Conservation (phyloP, 1,140 invertebrate species). For the Trinorchestia longiramus region DNA sequence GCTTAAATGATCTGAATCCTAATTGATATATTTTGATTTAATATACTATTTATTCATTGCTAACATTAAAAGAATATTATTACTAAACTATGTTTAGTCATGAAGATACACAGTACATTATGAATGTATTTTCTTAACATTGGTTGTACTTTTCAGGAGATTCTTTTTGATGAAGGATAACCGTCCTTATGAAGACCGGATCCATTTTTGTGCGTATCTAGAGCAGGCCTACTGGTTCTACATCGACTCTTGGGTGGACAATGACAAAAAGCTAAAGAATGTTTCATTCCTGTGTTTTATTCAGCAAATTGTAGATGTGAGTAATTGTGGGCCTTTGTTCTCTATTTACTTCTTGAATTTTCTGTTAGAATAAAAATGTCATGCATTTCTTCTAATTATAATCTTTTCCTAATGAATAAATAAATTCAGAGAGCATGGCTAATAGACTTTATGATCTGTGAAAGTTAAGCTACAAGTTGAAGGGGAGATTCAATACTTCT, state of each 20-base stretch:
- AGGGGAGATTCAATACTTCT: no score
- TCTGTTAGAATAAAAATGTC: no score
- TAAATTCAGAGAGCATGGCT: no score
- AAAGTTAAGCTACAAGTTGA: no score
- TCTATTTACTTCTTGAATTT: no score
- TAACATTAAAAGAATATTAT: background rate
- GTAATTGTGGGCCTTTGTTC: background rate
- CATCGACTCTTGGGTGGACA: slow-evolving; percentile 8
- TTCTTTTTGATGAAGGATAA: slow-evolving; percentile 15
- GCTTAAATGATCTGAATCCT: background rate
- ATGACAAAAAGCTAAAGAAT: background rate
- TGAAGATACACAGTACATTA: background rate
- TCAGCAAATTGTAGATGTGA: background rate
- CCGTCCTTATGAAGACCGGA: background rate
- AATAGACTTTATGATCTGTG: no score
- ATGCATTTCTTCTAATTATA: no score
- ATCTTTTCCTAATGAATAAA: no score
- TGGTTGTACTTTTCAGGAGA: background rate
- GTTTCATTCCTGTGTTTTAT: background rate
- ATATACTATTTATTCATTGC: background rate
- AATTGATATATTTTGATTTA: background rate
- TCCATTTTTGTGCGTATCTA: background rate
- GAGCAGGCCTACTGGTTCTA: slow-evolving; percentile 41
- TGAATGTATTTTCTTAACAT: background rate
- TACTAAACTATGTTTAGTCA: background rate